Evolutionary conservation across 2,113 vertebrate species (phyloP), one percentile per base, ranked within the genome.

Genomic region (Etheostoma cragini): DNA sequence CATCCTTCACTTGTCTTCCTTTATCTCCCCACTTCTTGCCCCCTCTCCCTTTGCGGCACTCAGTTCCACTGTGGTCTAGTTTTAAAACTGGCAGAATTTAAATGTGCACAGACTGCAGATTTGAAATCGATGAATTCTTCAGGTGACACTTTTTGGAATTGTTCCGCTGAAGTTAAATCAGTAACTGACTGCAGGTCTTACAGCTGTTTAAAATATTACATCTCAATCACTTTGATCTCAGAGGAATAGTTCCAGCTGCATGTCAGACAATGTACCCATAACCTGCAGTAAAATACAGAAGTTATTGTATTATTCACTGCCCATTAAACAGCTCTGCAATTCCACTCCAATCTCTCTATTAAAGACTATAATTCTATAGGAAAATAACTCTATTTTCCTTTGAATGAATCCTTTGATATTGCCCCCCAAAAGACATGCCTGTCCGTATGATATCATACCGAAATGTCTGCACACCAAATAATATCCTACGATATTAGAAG

Each of bases 301-400:
- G 17, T 57, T 57, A 57, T 78, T 74, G 17, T 68, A 49, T 64
- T 45, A 69, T 56, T 66, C 68, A 72, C 47, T n/a, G 56, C 63
- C 30, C 17, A 8, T 15, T 21, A 24, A 64, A 49, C 56, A 70
- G 26, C 26, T 24, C 49, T 57, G 57, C 1, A 54, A 22, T 30
- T 77, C 13, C 14, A 46, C 45, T 76, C 11, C 21, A 49, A 14
- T 60, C 56, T 14, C 38, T 42, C 38, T 42, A 8, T 42, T 10
- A 10, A 42, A 42, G 17, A 10, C 42, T 45, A 2, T 17, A 46
- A 64, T 33, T 33, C 42, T 49, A 8, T 24, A 14, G 38, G 11
- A 24, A 63, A 33, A 52, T 8, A 30, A 5, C 3, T 19, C 3
- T 19, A 21, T 67, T 45, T 52, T 14, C 54, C 6, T 1, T 65